Evolutionary conservation across 2,888 invertebrate species (phyloP).

Genomic region (Dendrolimus houi): DNA sequence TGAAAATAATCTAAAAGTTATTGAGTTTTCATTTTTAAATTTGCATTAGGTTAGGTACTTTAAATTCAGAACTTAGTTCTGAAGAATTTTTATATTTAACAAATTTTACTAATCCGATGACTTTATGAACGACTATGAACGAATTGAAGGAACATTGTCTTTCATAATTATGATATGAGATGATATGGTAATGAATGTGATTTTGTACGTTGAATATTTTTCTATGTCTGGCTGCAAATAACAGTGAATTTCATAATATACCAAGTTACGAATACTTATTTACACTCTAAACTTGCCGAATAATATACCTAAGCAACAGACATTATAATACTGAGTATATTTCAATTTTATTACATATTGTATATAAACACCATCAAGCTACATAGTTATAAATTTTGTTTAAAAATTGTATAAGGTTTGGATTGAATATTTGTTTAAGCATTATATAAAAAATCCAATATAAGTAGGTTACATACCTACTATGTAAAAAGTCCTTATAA

Average conservation of each 20-base stretch:
- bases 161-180: constrained; percentile 46
- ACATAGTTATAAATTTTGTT: constrained; percentile 21
- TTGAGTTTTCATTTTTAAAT: too few species aligned
- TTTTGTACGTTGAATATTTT: constrained; percentile 43
- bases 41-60: too few species aligned
- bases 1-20: too few species aligned
- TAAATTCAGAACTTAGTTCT: not conserved
- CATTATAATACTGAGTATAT: constrained; percentile 35
- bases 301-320: not conserved
- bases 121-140: constrained; percentile 11
- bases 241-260: not conserved
- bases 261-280: not conserved
- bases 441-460: constrained; percentile 43
- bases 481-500: constrained; percentile 36
- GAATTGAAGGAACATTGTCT: constrained; percentile 24
- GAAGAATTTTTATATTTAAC: too few species aligned
- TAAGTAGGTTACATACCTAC: constrained; percentile 13
- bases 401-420: constrained; percentile 29
- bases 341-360: constrained; percentile 19
- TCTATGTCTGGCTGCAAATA: constrained; percentile 17
- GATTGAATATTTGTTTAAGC: constrained; percentile 34
- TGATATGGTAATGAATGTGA: constrained; percentile 68
- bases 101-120: too few species aligned
- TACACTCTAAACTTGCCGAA: not conserved
- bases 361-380: constrained; percentile 39